Base-by-base conservation (phyloP, 2,797 vertebrate species). In the Diplodus sargus region DNA sequence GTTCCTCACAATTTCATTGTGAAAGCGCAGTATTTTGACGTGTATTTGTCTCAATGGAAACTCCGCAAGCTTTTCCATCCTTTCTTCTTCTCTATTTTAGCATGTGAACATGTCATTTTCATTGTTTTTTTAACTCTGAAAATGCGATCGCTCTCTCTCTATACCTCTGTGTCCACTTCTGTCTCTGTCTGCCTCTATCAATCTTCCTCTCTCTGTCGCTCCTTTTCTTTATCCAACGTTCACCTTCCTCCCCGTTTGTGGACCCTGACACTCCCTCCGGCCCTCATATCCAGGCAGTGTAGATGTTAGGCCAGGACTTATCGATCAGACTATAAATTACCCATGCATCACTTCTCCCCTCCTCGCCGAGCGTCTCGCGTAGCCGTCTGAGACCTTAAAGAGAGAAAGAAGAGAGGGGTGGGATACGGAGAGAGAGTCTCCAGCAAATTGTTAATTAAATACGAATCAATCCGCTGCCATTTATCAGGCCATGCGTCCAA, bases 381-480 rank as follows among this genome's bases (percentile, higher is more conserved):
- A 86, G 85, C 74, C 77, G 70, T 89, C 85, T 47, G 87, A 89
- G 90, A 84, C 88, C 91, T 91, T 88, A 90, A 82, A 86, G 88
- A 92, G 89, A 88, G 87, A 74, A 78, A 90, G 86, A 91, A 71
- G 85, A 87, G 86, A 78, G 85, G 87, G 87, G 84, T 73, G 89
- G 87, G 78, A 89, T 67, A 79, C 68, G 58, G 88, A 86, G 89
- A 85, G 86, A 92, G 90, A 94, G 91, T 96, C 95, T 96, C 94
- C 91, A 85, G 95, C 95, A 98, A 98, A 99, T 98, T 96, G 97
- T 97, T 98, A 96, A 97, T 99, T 98, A 99, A 99, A 97, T 96
- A 96, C 96, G 84, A 97, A 99, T 99, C 97, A 97, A 98, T 98
- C 93, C 93, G 70, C 42, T 66, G 94, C 92, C 95, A 96, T 99